Conservation (phyloP, 1,140 invertebrate species). For the Helicorthomorpha holstii region DNA sequence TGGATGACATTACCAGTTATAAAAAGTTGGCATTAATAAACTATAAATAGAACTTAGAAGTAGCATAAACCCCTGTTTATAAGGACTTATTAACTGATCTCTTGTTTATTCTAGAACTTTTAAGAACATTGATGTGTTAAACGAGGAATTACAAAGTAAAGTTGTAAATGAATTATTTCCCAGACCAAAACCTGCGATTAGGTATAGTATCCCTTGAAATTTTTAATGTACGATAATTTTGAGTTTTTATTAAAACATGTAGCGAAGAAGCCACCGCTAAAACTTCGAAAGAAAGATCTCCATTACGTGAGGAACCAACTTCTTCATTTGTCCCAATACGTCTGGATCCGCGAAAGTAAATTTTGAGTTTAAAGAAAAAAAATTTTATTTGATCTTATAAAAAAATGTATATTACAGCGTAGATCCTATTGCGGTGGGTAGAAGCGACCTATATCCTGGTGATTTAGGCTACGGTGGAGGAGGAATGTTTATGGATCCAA, state of each 20-base stretch:
- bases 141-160: no score
- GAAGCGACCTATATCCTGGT: conserved; percentile 55
- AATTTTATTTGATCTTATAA: not conserved
- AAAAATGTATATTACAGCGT: not conserved
- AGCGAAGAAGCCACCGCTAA: not conserved
- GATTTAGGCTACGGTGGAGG: conserved; percentile 35
- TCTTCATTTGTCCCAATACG: not conserved
- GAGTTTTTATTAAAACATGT: not conserved
- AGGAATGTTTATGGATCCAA: conserved; percentile 60
- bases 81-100: no score
- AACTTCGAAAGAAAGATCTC: not conserved
- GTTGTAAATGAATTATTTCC: no score
- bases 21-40: no score
- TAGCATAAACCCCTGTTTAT: no score
- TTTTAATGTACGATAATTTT: not conserved
- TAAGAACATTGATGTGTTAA: no score
- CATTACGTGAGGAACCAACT: not conserved
- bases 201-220: not conserved
- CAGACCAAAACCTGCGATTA: no score
- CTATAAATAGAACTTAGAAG: no score
- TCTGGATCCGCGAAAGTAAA: not conserved
- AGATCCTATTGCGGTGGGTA: conserved; percentile 36
- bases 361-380: not conserved
- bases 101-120: no score
- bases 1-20: no score